Percentiles rank a stretch among this genome's conserved stretches.
Conservation (phyloP, 2,113 vertebrate species). For the Chaetops frenatus region DNA sequence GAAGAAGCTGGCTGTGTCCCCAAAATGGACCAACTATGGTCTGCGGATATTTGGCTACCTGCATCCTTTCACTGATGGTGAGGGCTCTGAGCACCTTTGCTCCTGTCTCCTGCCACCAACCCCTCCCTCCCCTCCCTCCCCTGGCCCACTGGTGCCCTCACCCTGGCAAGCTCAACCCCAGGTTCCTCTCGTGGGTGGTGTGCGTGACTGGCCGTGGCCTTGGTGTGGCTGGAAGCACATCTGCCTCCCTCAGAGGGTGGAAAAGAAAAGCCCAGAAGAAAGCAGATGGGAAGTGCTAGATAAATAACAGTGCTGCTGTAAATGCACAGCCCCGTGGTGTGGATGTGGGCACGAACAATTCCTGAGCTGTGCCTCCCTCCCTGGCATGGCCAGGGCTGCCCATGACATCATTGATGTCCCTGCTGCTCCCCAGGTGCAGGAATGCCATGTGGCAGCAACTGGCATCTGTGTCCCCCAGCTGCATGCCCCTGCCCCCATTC, state of each 20-base stretch:
- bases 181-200: fast-evolving
- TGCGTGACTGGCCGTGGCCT: fast-evolving
- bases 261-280: background rate
- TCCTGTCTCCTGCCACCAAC: fast-evolving
- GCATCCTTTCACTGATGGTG: slow-evolving; percentile 84
- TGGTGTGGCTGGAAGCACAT: background rate
- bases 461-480: background rate
- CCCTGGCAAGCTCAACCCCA: fast-evolving
- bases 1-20: slow-evolving; percentile 84
- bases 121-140: slow-evolving; percentile 51
- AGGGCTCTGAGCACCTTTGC: background rate
- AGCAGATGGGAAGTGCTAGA: background rate
- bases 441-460: background rate
- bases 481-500: background rate
- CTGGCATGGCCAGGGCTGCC: background rate
- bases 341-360: background rate
- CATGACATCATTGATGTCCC: background rate
- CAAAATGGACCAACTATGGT: slow-evolving; percentile 89
- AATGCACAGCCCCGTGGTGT: fast-evolving
- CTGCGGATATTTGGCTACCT: slow-evolving; percentile 93
- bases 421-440: background rate
- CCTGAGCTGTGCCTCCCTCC: background rate
- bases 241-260: background rate
- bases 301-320: background rate
- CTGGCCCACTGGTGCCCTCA: background rate